These are phyloP conservation scores for Glyptemys insculpta DNA, from an alignment of 2,797 vertebrate genomes.

Conservation along the genomic window DNA sequence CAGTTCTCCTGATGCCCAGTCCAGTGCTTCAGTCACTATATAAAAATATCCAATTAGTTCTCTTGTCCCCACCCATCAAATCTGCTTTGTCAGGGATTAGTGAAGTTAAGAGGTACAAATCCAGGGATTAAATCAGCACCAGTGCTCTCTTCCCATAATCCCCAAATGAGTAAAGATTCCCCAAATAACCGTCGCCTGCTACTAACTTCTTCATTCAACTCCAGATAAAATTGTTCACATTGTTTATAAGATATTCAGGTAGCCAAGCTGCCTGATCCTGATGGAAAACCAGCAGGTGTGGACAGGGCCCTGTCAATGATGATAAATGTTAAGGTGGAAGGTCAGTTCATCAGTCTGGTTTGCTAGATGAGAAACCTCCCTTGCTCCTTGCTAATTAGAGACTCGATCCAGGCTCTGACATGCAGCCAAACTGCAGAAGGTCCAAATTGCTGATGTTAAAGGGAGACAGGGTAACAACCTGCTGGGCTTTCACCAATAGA, in stretches of 20 bases:
- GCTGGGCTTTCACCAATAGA: background rate
- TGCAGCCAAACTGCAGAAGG: background rate
- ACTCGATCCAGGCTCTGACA: background rate
- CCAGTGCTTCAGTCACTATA: background rate
- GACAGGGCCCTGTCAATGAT: background rate
- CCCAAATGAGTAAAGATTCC: fast-evolving
- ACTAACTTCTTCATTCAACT: background rate
- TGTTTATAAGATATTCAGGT: background rate
- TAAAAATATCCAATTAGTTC: background rate
- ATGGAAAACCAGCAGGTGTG: background rate
- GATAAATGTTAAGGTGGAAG: fast-evolving
- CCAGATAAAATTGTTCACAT: background rate
- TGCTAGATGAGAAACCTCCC: background rate
- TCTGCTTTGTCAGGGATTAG: background rate
- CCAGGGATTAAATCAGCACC: background rate
- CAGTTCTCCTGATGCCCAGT: background rate
- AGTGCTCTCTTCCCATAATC: background rate
- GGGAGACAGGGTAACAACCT: background rate
- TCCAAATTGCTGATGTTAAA: background rate
- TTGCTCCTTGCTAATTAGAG: background rate
- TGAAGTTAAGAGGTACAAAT: fast-evolving
- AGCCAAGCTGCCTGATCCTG: fast-evolving
- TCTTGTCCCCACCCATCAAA: background rate
- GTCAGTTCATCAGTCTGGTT: background rate
- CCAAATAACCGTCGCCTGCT: background rate